phyloP scores from a whole-genome alignment of 1,140 invertebrate species.

The Trichonephila clavata region DNA sequence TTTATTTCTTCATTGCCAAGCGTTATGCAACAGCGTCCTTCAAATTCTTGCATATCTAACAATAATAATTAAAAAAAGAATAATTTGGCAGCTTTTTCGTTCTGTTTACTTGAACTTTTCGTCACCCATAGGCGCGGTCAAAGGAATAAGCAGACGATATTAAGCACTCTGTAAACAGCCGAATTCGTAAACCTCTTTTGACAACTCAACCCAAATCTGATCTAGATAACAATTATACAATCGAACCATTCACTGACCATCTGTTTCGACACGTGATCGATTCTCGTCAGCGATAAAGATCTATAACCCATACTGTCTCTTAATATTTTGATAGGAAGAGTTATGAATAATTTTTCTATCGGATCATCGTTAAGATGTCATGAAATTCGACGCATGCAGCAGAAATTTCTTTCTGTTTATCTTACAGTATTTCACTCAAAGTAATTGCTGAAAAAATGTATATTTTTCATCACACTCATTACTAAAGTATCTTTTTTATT shows the following conservation, averaged over 20 bases:
- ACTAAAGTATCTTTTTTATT: no score
- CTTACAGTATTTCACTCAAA: no score
- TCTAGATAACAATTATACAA: background rate
- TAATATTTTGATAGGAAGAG: no score
- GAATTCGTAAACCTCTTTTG: conserved; percentile 20
- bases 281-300: background rate
- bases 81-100: background rate
- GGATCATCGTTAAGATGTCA: no score
- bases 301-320: background rate
- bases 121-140: background rate
- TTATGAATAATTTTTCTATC: no score
- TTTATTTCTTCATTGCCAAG: no score
- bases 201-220: conserved; percentile 16
- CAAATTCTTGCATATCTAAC: background rate
- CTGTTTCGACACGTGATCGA: background rate
- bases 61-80: background rate
- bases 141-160: background rate
- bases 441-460: no score
- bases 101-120: background rate
- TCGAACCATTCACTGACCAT: background rate
- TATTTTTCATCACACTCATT: no score
- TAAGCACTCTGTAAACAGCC: background rate
- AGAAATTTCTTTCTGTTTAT: no score
- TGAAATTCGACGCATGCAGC: no score
- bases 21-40: background rate